Conservation (phyloP, 1,140 invertebrate genomes). For the Orchestia grillus region DNA sequence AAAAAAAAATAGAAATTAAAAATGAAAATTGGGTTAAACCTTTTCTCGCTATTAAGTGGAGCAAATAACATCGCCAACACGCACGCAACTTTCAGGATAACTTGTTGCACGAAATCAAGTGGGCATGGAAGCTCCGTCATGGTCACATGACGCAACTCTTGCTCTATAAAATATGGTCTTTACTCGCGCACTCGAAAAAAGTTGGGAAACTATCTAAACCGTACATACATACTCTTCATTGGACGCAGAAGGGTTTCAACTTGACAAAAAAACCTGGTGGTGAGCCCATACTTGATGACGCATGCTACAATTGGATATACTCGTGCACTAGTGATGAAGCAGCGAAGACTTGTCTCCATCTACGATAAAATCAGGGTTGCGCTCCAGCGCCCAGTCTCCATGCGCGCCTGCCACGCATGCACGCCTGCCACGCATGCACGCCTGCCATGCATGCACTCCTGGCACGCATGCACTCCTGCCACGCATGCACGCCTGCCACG, state of each 20-base stretch:
- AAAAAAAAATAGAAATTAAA: too few species aligned
- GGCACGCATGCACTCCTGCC: too few species aligned
- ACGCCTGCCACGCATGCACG: too few species aligned
- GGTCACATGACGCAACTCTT: neutral
- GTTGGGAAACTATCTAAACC: neutral
- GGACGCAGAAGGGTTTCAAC: neutral
- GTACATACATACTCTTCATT: neutral
- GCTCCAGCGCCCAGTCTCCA: too few species aligned
- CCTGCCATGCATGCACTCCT: too few species aligned
- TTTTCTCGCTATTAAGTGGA: neutral
- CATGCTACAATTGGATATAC: neutral
- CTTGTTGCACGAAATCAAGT: neutral
- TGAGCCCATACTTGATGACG: neutral
- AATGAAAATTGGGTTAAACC: neutral
- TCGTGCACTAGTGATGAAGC: too few species aligned
- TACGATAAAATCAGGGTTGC: too few species aligned
- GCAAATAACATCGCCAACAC: neutral
- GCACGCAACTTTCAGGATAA: neutral
- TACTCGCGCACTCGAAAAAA: neutral
- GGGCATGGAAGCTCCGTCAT: neutral
- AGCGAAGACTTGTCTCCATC: too few species aligned
- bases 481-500: too few species aligned
- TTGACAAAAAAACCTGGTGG: neutral
- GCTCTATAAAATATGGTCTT: neutral
- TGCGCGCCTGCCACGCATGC: too few species aligned